Evolutionary conservation across 2,888 invertebrate species (phyloP).

Genomic region (Andrena dorsata): DNA sequence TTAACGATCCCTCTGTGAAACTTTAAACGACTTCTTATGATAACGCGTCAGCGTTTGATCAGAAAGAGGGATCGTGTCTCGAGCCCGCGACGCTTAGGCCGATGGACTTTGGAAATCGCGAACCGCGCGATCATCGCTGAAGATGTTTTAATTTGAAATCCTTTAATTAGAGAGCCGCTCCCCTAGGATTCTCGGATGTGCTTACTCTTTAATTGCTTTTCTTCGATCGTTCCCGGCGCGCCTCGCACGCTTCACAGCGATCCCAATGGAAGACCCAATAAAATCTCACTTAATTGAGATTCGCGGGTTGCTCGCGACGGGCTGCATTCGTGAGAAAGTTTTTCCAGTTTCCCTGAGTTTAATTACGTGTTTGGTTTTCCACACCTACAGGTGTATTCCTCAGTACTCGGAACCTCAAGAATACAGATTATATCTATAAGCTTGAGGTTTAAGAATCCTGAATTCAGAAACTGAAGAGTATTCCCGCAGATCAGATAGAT

Average conservation of each 20-base stretch:
- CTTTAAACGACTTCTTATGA: slow-evolving; percentile 41
- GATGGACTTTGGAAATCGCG: slow-evolving; percentile 32
- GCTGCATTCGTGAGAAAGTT: slow-evolving; percentile 44
- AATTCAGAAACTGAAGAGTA: too few species aligned
- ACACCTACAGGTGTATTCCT: slow-evolving; percentile 27
- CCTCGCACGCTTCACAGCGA: slow-evolving; percentile 27
- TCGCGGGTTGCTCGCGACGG: slow-evolving; percentile 27
- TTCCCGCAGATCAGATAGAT: too few species aligned
- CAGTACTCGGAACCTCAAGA: too few species aligned
- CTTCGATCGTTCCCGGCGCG: slow-evolving; percentile 51
- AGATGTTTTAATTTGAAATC: slow-evolving; percentile 70
- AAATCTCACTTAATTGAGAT: slow-evolving; percentile 64
- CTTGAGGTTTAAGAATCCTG: too few species aligned
- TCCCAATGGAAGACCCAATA: slow-evolving; percentile 48
- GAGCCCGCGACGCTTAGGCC: slow-evolving; percentile 23
- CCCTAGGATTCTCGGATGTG: slow-evolving; percentile 52
- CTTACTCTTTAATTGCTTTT: slow-evolving; percentile 73
- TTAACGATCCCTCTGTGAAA: slow-evolving; percentile 54
- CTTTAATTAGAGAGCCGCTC: slow-evolving; percentile 65
- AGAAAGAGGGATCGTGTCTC: slow-evolving; percentile 28
- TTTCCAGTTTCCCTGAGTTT: slow-evolving; percentile 27
- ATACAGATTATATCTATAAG: too few species aligned
- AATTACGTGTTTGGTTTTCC: slow-evolving; percentile 43
- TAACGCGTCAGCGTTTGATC: slow-evolving; percentile 32
- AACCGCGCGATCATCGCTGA: slow-evolving; percentile 32